Evolutionary conservation across 2,888 invertebrate genomes (phyloP), one percentile per base, ranked within the genome.

Genomic region (Diploptera punctata): DNA sequence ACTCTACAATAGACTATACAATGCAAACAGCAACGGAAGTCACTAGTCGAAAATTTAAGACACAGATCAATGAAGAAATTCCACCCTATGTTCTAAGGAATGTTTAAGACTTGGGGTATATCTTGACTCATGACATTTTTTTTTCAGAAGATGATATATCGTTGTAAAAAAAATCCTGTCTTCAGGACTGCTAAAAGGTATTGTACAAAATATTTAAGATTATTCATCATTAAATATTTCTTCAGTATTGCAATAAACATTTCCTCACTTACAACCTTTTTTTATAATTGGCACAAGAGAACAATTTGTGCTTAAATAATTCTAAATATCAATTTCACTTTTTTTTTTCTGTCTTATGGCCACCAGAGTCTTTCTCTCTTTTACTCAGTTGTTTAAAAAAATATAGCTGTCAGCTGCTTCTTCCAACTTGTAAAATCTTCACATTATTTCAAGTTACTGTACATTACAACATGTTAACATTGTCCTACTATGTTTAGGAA

Each of bases 201-300:
- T 65, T 47, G 26, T 65, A 65, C 65, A 65, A 65, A 65, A 65
- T 65, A 47, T 44, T 54, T 18, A 19, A 47, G 52, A 52, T 21
- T 57, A 26, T 4, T 21, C n/a, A 38, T 62, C 19, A 43, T 62
- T 65, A 65, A 65, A 65, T 44, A 26, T 65, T 18, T 44, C 26
- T 21, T 65, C 43, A 44, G 24, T 65, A 65, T 65, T 65, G 43
- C 43, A 65, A 26, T 21, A 18, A 31, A 21, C 19, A 43, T 47
- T 26, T 44, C 24, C 47, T 47, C 44, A 47, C 65, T 57, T 29
- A 57, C 57, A 24, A 24, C n/a, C 2, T 16, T 29, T 3, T 26
- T 47, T 43, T 33, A 38, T 21, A 26, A 65, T 65, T 65, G 65
- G 65, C 65, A 65, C 65, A 65, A 65, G 24, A 47, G 47, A 65